phyloP scores from a whole-genome alignment of 1,140 invertebrate genomes.

The Cataglyphis hispanica region DNA sequence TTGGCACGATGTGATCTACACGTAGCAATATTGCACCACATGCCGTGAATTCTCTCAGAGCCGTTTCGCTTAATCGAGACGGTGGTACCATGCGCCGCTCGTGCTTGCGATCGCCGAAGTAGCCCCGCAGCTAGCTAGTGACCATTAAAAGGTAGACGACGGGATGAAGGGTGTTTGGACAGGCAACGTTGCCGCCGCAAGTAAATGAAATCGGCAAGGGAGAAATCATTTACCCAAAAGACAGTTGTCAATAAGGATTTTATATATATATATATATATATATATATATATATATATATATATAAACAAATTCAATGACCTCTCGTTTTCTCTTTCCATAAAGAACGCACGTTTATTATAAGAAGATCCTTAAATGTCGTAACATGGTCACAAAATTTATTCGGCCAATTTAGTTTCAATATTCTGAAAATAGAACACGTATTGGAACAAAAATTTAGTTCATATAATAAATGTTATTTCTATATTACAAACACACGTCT shows the following conservation, averaged over 20 bases:
- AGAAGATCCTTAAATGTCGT: not conserved
- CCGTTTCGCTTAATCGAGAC: conserved; percentile 76
- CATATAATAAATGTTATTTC: conserved; percentile 1
- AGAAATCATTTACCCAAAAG: not conserved
- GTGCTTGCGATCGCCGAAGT: conserved; percentile 49
- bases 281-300: no score
- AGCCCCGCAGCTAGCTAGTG: conserved; percentile 16
- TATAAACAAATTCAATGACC: not conserved
- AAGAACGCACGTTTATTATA: not conserved
- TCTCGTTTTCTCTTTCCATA: not conserved
- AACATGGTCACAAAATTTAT: conserved; percentile 46
- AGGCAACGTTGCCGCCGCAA: not conserved
- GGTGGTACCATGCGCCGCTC: conserved; percentile 54
- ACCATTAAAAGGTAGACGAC: conserved; percentile 45
- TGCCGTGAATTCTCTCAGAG: conserved; percentile 75
- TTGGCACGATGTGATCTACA: conserved; percentile 73
- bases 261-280: not conserved
- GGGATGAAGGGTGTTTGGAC: conserved; percentile 26
- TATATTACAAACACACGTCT: conserved; percentile 33
- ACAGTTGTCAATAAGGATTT: not conserved
- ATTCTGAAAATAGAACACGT: conserved; percentile 71
- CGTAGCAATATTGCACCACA: conserved; percentile 76
- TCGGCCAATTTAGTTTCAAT: conserved; percentile 35
- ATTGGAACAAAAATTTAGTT: conserved; percentile 49
- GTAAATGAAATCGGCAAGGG: not conserved